Evolutionary conservation across 2,888 invertebrate genomes (phyloP).

Genomic region (Epirrita christyi): DNA sequence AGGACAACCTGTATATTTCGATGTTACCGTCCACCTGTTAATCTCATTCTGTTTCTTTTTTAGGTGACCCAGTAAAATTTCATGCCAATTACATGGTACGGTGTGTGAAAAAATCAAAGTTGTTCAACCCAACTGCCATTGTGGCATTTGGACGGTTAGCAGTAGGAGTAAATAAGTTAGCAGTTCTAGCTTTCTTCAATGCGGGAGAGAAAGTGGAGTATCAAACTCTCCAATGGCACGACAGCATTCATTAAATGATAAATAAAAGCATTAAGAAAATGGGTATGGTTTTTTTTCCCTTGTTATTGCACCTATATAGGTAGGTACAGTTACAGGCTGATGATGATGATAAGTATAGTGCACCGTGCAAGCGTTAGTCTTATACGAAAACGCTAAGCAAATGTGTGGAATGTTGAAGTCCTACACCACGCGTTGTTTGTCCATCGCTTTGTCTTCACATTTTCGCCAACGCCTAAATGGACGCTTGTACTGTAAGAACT

Average conservation of each 20-base stretch:
- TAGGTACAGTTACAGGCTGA: too few relatives aligned
- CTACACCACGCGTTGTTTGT: too few relatives aligned
- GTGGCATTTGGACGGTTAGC: slow-evolving; percentile 90
- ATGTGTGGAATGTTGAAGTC: too few relatives aligned
- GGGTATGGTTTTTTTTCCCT: not conserved
- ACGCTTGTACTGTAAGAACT: too few relatives aligned
- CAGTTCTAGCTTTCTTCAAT: slow-evolving; percentile 87
- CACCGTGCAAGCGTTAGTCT: too few relatives aligned
- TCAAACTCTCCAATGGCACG: slow-evolving; percentile 86
- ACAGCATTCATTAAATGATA: slow-evolving; percentile 55
- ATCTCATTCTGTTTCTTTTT: slow-evolving; percentile 46
- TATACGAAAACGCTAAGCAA: too few relatives aligned
- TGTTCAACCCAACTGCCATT: slow-evolving; percentile 81
- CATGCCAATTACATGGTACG: slow-evolving; percentile 92
- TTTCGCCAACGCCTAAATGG: too few relatives aligned
- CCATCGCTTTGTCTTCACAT: too few relatives aligned
- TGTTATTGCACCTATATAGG: not conserved
- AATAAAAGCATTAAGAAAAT: slow-evolving; percentile 5
- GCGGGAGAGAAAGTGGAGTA: slow-evolving; percentile 72
- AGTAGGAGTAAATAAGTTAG: slow-evolving; percentile 91
- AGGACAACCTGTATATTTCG: not conserved
- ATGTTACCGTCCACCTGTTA: not conserved
- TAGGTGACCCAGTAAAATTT: slow-evolving; percentile 92
- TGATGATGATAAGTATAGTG: too few relatives aligned
- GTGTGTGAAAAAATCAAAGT: slow-evolving; percentile 82